Conservation (phyloP, 2,888 invertebrate genomes). For the Hirtodrosophila trivittata region DNA sequence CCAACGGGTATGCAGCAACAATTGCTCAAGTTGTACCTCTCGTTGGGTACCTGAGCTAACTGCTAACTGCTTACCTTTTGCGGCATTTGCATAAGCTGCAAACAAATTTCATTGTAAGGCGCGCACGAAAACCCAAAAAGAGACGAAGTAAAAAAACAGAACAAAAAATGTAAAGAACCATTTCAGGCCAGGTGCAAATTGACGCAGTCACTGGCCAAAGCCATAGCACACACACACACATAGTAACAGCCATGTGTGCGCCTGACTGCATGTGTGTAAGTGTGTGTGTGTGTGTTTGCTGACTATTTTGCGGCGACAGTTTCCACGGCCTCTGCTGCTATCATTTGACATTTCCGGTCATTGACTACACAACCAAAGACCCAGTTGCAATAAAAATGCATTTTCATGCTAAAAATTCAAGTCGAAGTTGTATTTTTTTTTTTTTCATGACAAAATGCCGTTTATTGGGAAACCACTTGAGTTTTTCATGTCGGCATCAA, state of each 20-base stretch:
- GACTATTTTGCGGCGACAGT: slow-evolving; percentile 33
- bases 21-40: too few species aligned
- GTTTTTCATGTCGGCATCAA: too few species aligned
- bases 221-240: slow-evolving; percentile 6
- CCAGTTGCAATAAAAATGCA: slow-evolving; percentile 1
- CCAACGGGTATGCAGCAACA: slow-evolving; percentile 21
- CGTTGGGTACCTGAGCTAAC: too few species aligned
- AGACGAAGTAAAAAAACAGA: background rate
- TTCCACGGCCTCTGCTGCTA: slow-evolving; percentile 29
- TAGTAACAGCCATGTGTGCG: background rate
- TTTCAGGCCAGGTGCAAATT: slow-evolving; percentile 33
- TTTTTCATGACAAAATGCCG: background rate
- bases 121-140: slow-evolving; percentile 9
- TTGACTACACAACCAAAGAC: slow-evolving; percentile 25
- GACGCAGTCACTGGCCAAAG: slow-evolving; percentile 28
- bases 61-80: slow-evolving; percentile 23
- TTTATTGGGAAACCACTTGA: too few species aligned
- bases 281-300: slow-evolving; percentile 3
- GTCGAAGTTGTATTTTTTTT: background rate
- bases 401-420: background rate
- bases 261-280: background rate
- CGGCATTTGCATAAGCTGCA: slow-evolving; percentile 41
- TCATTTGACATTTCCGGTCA: slow-evolving; percentile 68
- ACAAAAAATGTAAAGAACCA: background rate
- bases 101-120: slow-evolving; percentile 26